These are phyloP conservation scores for Sinotaia quadrata DNA, from an alignment of 2,888 invertebrate genomes.

Conservation along the genomic window DNA sequence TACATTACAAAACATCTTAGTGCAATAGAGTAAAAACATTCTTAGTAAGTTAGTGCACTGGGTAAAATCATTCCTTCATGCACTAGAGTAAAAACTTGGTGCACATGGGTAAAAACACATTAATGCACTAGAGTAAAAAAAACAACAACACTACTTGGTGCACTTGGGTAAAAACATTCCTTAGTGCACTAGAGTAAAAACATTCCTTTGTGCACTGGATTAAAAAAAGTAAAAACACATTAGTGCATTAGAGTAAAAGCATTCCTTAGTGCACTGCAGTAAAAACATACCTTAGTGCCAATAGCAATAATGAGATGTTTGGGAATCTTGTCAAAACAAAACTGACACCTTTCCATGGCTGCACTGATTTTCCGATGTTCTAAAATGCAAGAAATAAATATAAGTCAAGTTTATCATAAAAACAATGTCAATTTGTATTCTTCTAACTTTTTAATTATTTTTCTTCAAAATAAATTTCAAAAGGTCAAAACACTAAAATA, in stretches of 20 bases:
- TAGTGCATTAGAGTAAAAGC: background rate
- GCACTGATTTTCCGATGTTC: slow-evolving; percentile 80
- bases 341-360: slow-evolving; percentile 84
- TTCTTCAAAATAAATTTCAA: too few species aligned
- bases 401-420: too few species aligned
- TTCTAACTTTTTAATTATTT: too few species aligned
- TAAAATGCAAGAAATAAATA: slow-evolving; percentile 58
- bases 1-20: too few species aligned
- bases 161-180: background rate
- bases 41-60: too few species aligned
- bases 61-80: too few species aligned
- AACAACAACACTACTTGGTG: background rate
- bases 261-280: background rate
- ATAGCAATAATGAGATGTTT: slow-evolving; percentile 89
- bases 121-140: background rate
- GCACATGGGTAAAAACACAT: too few species aligned
- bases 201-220: background rate
- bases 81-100: too few species aligned
- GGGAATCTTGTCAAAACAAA: slow-evolving; percentile 87
- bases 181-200: background rate
- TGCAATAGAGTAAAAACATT: too few species aligned
- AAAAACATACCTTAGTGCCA: slow-evolving; percentile 78
- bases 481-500: too few species aligned
- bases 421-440: too few species aligned
- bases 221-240: background rate